Evolutionary conservation across 2,113 vertebrate genomes (phyloP), one percentile per base, ranked within the genome.

Genomic region (Brachirus orientalis): DNA sequence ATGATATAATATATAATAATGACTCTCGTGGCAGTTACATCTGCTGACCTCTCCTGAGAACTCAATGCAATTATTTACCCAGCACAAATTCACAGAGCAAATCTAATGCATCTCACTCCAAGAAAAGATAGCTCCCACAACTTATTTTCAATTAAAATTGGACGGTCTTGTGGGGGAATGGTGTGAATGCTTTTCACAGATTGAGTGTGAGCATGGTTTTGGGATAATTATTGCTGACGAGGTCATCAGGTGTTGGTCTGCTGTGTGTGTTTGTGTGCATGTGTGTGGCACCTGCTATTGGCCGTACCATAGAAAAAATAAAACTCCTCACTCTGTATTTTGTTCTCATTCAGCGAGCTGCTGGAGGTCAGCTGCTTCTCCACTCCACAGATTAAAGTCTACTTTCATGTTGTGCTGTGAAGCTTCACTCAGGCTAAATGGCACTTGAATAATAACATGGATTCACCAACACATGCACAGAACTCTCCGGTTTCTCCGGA

Each of bases 11-110:
- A 58, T 69, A 77, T 72, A 86, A 79, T 90, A 86, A 83, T 86
- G 80, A 75, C 84, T 90, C 75, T 86, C 77, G 52, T 74, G 78
- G 60, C 85, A 74, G 69, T 71, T 80, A 50, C 75, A 84, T 83
- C 74, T 76, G 79, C 89, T 77, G 79, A 86, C 87, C 72, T 83
- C 87, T 88, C 82, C 35, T 69, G 86, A 84, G 82, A 84, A 68
- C 69, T 57, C 62, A 20, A 70, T 28, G 71, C 58, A 88, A 90
- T 83, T 89, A 86, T 91, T 89, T 87, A 87, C 69, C 52, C 64
- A 45, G 75, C 72, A 69, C 68, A 85, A 86, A 88, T 72, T 80
- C 69, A 84, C 68, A 69, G 69, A 80, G 66, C 69, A 54, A 60
- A 72, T 69, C 71, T 82, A 84, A 89, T 80, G 69, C 20, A 62